Evolutionary conservation across 2,888 invertebrate genomes (phyloP), one percentile per base, ranked within the genome.

Genomic region (Noctua fimbriata): DNA sequence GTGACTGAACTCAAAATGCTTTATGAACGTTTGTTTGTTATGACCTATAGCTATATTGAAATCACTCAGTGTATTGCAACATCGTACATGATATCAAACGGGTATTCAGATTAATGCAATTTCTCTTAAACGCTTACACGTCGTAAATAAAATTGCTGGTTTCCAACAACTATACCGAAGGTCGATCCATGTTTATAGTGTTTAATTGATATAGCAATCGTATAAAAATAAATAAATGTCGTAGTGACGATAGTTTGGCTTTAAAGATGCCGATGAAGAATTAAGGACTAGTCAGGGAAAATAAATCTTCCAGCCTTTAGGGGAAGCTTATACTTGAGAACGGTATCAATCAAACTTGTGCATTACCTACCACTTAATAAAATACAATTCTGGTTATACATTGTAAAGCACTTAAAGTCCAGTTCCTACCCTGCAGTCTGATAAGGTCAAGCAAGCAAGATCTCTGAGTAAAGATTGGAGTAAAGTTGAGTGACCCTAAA

Each of bases 41-140:
- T 87, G 90, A 85, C 91, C 79, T 94, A 92, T 87, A 78, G 86
- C 41, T 85, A 78, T 84, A 89, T 65, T 72, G 79, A 69, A 78
- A 83, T 89, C 92, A 95, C 93, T 95, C 95, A 92, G 94, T 95
- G 95, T 95, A 95, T 96, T 96, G 97, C 96, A 95, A 95, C 96
- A 95, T 95, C 95, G 95, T 95, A 95, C 95, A 95, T 94, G 96
- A 94, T 96, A 97, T 97, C 96, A 96, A 96, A 96, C 96, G 94
- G 94, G 96, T 96, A 96, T 96, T 96, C 96, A 96, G 95, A 97
- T 97, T 96, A 96, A 96, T 97, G 96, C 96, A 96, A 96, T 97
- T 96, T 96, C 96, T 96, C 96, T 97, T 97, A 97, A 97, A 96
- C 95, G 96, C 95, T 96, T 96, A 95, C 96, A 96, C 96, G 96